Evolutionary conservation across 2,888 invertebrate species (phyloP).

Genomic region (Eugnorisma glareosa): DNA sequence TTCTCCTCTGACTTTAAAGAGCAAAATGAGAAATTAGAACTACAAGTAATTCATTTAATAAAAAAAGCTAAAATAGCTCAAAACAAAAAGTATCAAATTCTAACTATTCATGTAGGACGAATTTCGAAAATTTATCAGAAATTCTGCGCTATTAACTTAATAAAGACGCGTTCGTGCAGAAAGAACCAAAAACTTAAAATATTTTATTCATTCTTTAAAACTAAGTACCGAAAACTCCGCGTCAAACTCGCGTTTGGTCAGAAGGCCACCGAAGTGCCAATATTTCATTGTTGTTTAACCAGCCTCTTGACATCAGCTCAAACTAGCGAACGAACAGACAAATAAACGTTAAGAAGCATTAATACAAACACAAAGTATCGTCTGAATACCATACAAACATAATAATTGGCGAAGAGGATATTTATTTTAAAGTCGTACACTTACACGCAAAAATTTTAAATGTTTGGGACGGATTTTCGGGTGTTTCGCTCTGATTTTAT

Average conservation of each 20-base stretch:
- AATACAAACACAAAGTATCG: slow-evolving; percentile 29
- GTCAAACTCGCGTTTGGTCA: neutral
- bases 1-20: neutral
- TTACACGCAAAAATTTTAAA: neutral
- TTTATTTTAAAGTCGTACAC: slow-evolving; percentile 3
- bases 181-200: neutral
- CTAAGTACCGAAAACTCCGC: neutral
- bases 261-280: slow-evolving; percentile 30
- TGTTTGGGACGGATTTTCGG: neutral
- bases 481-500: slow-evolving; percentile 6
- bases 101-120: neutral
- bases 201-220: neutral
- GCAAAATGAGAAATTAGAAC: neutral
- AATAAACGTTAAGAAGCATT: slow-evolving; percentile 11
- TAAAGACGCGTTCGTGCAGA: neutral
- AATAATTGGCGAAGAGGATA: slow-evolving; percentile 1
- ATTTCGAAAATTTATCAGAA: neutral
- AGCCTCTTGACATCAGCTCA: slow-evolving; percentile 26
- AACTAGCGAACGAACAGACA: slow-evolving; percentile 10
- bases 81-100: neutral
- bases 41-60: neutral
- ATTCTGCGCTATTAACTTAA: neutral
- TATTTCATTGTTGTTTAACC: slow-evolving; percentile 28
- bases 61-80: neutral
- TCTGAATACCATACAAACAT: slow-evolving; percentile 18